Conservation (phyloP, 35 echinoderm and acorn worm genomes). For the Eucidaris tribuloides region DNA sequence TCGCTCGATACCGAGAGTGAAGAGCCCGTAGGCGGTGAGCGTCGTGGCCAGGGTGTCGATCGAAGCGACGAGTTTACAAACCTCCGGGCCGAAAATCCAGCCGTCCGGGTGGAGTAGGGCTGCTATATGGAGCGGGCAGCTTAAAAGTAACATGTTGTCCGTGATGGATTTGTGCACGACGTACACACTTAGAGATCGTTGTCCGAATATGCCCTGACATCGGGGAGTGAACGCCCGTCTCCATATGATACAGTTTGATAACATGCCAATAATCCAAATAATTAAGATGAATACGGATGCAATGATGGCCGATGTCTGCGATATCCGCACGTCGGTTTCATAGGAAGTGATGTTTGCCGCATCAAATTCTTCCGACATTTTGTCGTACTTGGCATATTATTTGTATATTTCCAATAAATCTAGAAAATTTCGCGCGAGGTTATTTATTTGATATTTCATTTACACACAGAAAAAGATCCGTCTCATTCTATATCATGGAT, state of each 20-base stretch:
- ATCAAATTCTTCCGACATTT: too few species aligned
- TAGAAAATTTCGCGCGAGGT: too few species aligned
- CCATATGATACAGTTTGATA: neutral
- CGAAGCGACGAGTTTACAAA: slow-evolving; percentile 4
- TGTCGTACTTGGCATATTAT: too few species aligned
- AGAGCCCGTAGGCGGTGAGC: slow-evolving; percentile 2
- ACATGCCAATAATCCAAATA: neutral
- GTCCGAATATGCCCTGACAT: slow-evolving; percentile 33
- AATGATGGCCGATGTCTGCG: neutral
- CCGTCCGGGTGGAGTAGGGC: slow-evolving; percentile 5
- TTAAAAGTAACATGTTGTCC: slow-evolving; percentile 4
- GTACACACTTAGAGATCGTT: slow-evolving; percentile 34
- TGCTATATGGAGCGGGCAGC: slow-evolving; percentile 15
- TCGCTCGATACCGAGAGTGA: slow-evolving; percentile 25
- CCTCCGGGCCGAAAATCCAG: neutral
- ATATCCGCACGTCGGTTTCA: too few species aligned
- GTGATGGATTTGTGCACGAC: slow-evolving; percentile 27
- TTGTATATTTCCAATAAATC: too few species aligned
- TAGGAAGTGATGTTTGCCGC: too few species aligned
- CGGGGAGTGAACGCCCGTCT: neutral
- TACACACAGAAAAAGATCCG: too few species aligned
- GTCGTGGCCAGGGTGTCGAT: slow-evolving; percentile 12
- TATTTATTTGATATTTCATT: too few species aligned
- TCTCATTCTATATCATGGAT: too few species aligned
- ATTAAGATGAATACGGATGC: neutral